A percentile compares a stretch with the other conserved stretches of the same genome.
Evolutionary conservation across 2,113 vertebrate genomes (phyloP).

Genomic region (Phyllostomus discolor): DNA sequence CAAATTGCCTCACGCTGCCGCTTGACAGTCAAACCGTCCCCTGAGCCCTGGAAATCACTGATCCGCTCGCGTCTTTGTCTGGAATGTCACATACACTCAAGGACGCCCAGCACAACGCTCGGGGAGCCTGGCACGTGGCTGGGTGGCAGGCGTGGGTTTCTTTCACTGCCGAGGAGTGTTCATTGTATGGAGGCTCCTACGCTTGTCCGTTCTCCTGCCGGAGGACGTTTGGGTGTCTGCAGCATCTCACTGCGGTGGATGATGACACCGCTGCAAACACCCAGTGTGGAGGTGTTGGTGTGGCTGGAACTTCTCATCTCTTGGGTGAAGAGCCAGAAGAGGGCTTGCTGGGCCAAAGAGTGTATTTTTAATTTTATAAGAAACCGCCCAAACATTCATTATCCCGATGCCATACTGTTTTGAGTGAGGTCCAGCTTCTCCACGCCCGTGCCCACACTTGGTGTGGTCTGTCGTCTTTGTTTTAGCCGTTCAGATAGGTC

Average conservation of each 20-base stretch:
- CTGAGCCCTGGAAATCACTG: background rate
- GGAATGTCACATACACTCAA: background rate
- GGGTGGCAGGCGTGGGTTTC: background rate
- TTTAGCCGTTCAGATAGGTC: too few relatives aligned
- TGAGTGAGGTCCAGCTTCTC: background rate
- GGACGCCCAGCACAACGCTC: background rate
- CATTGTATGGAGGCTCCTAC: fast-evolving
- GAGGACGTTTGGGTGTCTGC: background rate
- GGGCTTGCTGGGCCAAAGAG: background rate
- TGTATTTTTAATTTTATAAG: background rate
- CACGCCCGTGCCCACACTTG: background rate
- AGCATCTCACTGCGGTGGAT: too few relatives aligned
- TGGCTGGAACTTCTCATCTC: too few relatives aligned
- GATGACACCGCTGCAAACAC: background rate
- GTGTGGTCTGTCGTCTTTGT: too few relatives aligned
- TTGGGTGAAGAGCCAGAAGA: background rate
- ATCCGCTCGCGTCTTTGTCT: background rate
- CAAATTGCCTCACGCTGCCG: background rate
- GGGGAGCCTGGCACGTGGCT: background rate
- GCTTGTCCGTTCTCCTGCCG: too few relatives aligned
- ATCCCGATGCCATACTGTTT: background rate
- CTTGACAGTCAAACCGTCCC: background rate
- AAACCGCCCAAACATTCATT: background rate
- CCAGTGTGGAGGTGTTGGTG: background rate
- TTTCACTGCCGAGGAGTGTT: too few relatives aligned